phyloP scores from a whole-genome alignment of 2,113 vertebrate species.

The Hemichromis elongatus region DNA sequence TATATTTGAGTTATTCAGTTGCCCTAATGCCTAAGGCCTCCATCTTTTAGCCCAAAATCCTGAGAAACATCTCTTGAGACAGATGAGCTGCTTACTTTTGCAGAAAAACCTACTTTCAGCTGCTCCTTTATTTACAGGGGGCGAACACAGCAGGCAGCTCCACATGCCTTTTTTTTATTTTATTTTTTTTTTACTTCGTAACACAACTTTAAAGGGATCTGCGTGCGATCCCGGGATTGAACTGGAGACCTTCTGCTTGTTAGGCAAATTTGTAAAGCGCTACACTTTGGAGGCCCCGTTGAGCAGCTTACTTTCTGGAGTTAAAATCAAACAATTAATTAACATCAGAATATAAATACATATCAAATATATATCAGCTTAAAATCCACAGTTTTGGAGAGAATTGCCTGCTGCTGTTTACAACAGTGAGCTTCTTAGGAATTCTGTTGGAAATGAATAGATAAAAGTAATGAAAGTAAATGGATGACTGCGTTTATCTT shows the following conservation, averaged over 20 bases:
- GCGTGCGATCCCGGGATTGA: neutral
- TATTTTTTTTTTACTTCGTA: rapidly evolving
- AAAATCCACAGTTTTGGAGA: neutral
- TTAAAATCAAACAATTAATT: neutral
- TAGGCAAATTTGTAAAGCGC: neutral
- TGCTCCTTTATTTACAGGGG: neutral
- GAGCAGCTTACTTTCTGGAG: neutral
- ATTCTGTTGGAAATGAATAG: neutral
- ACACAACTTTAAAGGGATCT: neutral
- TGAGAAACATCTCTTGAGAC: neutral
- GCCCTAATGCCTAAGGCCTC: neutral
- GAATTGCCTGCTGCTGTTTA: neutral
- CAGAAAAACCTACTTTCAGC: neutral
- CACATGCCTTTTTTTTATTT: neutral
- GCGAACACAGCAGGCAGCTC: neutral
- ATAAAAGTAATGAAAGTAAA: neutral
- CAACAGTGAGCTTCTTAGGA: neutral
- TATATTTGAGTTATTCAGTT: neutral
- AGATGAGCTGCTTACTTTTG: neutral
- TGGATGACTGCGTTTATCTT: neutral
- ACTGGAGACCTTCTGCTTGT: neutral
- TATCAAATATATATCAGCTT: too few relatives aligned
- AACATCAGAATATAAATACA: neutral
- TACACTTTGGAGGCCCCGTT: neutral
- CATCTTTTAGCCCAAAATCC: neutral